Base-by-base conservation (phyloP, 2,113 vertebrate species). In the Apodemus speciosus region DNA sequence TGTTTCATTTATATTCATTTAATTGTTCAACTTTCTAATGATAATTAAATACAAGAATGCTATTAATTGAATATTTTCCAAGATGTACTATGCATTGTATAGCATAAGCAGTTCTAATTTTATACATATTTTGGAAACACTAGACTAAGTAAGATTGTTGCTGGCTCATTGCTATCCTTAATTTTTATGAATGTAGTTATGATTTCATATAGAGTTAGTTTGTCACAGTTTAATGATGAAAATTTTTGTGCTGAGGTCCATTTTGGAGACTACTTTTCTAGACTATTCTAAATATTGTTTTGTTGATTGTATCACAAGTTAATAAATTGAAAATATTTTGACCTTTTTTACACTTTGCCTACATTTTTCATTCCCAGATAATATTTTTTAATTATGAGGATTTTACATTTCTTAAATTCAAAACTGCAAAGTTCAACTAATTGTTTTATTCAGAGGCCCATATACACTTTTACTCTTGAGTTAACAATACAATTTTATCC, bases 351-450 rank as follows among this genome's bases (percentile, higher is more conserved):
- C 85, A 85, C 32, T 92, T 94, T 86, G 9, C 64, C 25, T 84
- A 9, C 69, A 84, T 89, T 90, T 94, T 85, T 11, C n/a, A 92
- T 80, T 95, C 23, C 3, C 40, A 32, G 73, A 30, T 23, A 25
- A 30, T 88, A 35, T 72, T 9, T 85, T 32, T 92, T 92, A 13
- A 91, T 88, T 25, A 86, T 92, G 58, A 89, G 13, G 4, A 80
- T 80, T 95, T 87, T 84, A 85, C 92, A 84, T 56, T 85, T 35
- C 40, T 89, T 89, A 53, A 93, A 91, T 60, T 69, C 77, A 35
- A 4, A 87, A 46, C 15, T 71, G 18, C 58, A 18, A 92, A 91
- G 86, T 64, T 25, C 53, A 92, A 43, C 25, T 62, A 62, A 32
- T 25, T 56, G 66, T 30, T 85, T 92, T 90, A 73, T 81, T 38